phyloP scores from a whole-genome alignment of 2,113 vertebrate genomes.

The Tiliqua scincoides region DNA sequence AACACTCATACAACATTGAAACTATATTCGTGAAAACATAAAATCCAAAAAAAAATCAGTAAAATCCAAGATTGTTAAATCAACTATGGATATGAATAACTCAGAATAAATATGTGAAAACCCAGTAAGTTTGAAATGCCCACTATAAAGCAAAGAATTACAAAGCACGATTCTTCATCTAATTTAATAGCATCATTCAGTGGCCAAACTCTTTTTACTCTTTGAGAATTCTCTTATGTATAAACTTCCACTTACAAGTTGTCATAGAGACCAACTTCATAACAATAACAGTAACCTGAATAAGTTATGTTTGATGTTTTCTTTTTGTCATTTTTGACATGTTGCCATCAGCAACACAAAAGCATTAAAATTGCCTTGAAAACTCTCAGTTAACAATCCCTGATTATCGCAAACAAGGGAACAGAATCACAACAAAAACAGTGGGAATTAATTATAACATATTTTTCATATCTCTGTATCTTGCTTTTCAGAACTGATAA shows the following conservation, averaged over 20 bases:
- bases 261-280: neutral
- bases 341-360: neutral
- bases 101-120: neutral
- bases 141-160: neutral
- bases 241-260: conserved; percentile 18
- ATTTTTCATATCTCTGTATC: neutral
- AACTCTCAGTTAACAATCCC: conserved; percentile 10
- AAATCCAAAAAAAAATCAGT: too few relatives aligned
- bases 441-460: neutral
- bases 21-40: neutral
- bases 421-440: neutral
- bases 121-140: neutral
- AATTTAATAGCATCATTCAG: neutral
- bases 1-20: neutral
- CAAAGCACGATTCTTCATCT: neutral
- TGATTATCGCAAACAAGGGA: neutral
- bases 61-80: neutral
- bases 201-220: neutral
- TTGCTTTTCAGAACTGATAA: neutral
- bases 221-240: conserved; percentile 8
- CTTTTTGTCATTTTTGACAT: conserved; percentile 23
- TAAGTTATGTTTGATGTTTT: neutral
- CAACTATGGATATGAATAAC: neutral
- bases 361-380: neutral
- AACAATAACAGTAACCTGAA: neutral